phyloP scores from a whole-genome alignment of 2,888 invertebrate genomes.

The Blera fallax region DNA sequence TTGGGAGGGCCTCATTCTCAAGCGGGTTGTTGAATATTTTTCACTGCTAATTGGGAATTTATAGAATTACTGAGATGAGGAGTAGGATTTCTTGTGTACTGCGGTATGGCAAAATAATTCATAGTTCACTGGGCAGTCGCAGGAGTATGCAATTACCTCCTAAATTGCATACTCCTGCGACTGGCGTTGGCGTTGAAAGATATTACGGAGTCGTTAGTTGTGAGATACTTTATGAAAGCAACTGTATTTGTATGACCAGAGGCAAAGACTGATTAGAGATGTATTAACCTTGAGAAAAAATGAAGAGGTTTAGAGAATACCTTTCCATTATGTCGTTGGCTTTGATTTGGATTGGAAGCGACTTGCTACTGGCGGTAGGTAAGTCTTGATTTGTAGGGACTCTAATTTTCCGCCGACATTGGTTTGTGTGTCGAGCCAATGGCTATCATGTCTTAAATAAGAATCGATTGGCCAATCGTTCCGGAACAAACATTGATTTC shows the following conservation, averaged over 20 bases:
- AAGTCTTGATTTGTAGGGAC: no score
- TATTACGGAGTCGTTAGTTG: background rate
- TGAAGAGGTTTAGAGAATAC: background rate
- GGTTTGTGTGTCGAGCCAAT: no score
- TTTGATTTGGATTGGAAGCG: no score
- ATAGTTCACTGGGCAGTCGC: conserved; percentile 27
- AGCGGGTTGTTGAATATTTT: conserved; percentile 17
- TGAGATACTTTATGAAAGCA: background rate
- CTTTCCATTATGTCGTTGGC: no score
- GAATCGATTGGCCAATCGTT: no score
- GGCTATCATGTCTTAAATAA: no score
- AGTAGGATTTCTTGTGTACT: background rate
- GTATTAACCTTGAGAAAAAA: background rate
- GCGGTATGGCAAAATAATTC: background rate
- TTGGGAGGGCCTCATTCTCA: background rate
- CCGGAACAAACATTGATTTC: no score
- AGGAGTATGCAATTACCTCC: conserved; percentile 22
- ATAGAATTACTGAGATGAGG: background rate
- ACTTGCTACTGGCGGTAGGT: no score
- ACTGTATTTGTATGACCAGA: background rate
- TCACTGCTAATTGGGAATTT: conserved; percentile 57
- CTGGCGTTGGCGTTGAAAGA: background rate
- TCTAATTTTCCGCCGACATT: no score
- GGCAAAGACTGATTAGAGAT: background rate
- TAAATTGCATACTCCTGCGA: no score